Conservation (phyloP, 2,888 invertebrate species). For the Metallyticus violacea region DNA sequence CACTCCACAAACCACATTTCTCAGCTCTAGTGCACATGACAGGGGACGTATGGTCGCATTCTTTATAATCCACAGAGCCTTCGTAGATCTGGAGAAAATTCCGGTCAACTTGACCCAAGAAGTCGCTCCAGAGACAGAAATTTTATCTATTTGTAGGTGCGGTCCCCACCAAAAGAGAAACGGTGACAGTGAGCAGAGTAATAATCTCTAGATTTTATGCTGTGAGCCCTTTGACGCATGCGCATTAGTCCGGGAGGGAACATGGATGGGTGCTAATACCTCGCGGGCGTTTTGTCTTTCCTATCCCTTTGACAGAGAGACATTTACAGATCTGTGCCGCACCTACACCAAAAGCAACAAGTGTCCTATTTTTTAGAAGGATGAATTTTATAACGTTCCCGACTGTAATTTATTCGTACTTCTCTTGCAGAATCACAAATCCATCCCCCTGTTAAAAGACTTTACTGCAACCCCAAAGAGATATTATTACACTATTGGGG, state of each 20-base stretch:
- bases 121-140: neutral
- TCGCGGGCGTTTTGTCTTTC: neutral
- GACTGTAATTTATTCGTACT: neutral
- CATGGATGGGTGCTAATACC: neutral
- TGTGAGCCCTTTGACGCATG: neutral
- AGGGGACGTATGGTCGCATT: too few relatives aligned
- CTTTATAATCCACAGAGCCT: too few relatives aligned
- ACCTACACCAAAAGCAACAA: neutral
- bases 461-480: too few relatives aligned
- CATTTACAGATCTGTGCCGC: neutral
- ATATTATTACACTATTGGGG: too few relatives aligned
- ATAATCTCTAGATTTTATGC: neutral
- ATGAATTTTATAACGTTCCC: neutral
- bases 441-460: too few relatives aligned
- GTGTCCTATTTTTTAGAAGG: neutral
- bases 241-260: too few relatives aligned
- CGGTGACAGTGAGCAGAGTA: neutral
- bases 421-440: neutral
- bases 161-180: too few relatives aligned
- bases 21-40: too few relatives aligned
- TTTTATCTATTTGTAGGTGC: too few relatives aligned
- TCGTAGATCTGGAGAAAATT: too few relatives aligned
- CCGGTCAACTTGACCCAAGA: neutral
- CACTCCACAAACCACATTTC: too few relatives aligned
- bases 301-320: neutral